phyloP scores from a whole-genome alignment of 2,888 invertebrate species.

The Cordilura impudica region DNA sequence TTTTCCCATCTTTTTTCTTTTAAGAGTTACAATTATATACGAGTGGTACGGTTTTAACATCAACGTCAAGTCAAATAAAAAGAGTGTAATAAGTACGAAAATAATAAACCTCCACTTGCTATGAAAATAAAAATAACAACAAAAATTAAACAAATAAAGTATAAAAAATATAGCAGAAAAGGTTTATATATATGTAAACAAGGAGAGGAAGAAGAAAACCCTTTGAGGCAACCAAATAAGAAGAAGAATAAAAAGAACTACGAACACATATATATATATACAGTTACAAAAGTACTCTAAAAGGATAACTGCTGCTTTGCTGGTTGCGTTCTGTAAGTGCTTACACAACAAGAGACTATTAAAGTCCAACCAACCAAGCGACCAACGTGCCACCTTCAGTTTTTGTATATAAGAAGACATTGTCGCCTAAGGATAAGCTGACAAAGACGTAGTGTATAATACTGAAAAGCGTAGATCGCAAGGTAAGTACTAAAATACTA shows the following conservation, averaged over 20 bases:
- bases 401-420: conserved; percentile 18
- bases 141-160: conserved; percentile 28
- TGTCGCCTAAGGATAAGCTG: conserved; percentile 38
- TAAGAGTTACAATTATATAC: conserved; percentile 21
- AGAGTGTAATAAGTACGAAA: conserved; percentile 25
- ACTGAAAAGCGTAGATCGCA: conserved; percentile 23
- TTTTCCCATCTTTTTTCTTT: conserved; percentile 29
- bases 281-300: not conserved
- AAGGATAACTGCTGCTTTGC: not conserved
- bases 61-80: conserved; percentile 19
- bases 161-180: not conserved
- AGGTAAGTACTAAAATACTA: conserved; percentile 38
- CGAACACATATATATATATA: not conserved
- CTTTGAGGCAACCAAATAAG: not conserved
- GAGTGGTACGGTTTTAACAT: not conserved
- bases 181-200: conserved; percentile 19
- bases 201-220: not conserved
- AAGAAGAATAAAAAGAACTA: not conserved
- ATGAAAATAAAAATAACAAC: conserved; percentile 17
- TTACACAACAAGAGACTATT: not conserved
- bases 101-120: conserved; percentile 38
- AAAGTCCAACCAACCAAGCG: not conserved
- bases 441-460: conserved; percentile 24
- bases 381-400: not conserved
- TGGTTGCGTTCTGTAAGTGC: not conserved